Conservation (phyloP, 2,888 invertebrate genomes). For the Troides aeacus region DNA sequence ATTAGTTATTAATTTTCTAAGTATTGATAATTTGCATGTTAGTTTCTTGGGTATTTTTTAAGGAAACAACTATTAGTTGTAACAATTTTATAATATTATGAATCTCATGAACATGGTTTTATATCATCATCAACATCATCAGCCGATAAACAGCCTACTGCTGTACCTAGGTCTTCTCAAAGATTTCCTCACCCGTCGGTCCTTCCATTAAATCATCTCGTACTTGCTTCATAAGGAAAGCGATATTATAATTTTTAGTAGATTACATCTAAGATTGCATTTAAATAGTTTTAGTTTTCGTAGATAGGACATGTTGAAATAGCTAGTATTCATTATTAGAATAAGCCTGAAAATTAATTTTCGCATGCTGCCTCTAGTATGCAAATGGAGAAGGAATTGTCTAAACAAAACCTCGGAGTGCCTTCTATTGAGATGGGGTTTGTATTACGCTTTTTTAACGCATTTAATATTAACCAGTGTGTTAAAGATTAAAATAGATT, state of each 20-base stretch:
- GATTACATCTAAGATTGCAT: neutral
- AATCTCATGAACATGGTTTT: too few relatives aligned
- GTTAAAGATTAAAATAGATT: neutral
- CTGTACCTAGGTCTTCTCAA: too few relatives aligned
- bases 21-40: neutral
- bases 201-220: neutral
- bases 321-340: neutral
- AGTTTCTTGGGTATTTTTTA: too few relatives aligned
- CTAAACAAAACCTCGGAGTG: constrained; percentile 63
- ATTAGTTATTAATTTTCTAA: neutral
- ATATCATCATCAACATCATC: too few relatives aligned
- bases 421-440: constrained; percentile 71
- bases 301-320: neutral
- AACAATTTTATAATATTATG: too few relatives aligned
- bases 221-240: neutral
- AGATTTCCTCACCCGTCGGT: too few relatives aligned
- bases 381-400: constrained; percentile 58
- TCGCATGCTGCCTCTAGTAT: constrained; percentile 74
- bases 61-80: too few relatives aligned
- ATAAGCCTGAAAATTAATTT: constrained; percentile 68
- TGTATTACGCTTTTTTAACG: constrained; percentile 45
- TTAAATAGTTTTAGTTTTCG: too few relatives aligned
- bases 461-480: neutral
- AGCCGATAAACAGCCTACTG: too few relatives aligned
- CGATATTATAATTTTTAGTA: neutral